Base-by-base conservation (phyloP, 2,113 vertebrate species). In the Leptocoma aspasia region DNA sequence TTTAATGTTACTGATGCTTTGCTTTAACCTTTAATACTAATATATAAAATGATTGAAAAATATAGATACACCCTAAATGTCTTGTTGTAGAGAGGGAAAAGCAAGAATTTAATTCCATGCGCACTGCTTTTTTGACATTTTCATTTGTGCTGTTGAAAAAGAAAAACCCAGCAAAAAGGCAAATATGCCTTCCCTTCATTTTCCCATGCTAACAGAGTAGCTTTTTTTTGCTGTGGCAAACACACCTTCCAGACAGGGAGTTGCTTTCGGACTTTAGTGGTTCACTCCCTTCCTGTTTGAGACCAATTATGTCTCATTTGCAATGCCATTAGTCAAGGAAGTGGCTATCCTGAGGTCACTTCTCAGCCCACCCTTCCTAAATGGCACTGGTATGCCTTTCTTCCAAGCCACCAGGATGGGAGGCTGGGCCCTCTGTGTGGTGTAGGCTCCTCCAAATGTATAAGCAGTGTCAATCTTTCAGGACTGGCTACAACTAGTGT, bases 251-350 rank as follows among this genome's bases (percentile, higher is more conserved):
- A 95, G 95, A 95, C 91, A 94, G 91, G 92, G 94, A 96, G 91
- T 89, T 95, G 80, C 92, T 96, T 85, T 96, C 3, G 84, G 87
- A 91, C 91, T 95, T 94, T 8, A 90, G 89, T 7, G 91, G 93
- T 94, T 96, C 59, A 89, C 95, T 97, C 96, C 90, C 92, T 97
- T 96, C 96, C 96, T 96, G 94, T 96, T 91, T 73, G 80, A 97
- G 89, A 92, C 86, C 95, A 91, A 94, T 94, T 93, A 92, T 35
- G 39, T 94, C 92, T 95, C 91, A 94, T 94, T 97, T 96, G 92
- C 92, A 89, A 85, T 66, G 26, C 89, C 86, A 78, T 91, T 93
- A 86, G 93, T 88, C 90, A 91, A 92, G 94, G 93, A 93, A 94
- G 93, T 84, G 90, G 87, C 88, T 95, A 71, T 78, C 89, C 90